Evolutionary conservation across 2,797 vertebrate genomes (phyloP), one percentile per base, ranked within the genome.

Genomic region (Cyclura pinguis): DNA sequence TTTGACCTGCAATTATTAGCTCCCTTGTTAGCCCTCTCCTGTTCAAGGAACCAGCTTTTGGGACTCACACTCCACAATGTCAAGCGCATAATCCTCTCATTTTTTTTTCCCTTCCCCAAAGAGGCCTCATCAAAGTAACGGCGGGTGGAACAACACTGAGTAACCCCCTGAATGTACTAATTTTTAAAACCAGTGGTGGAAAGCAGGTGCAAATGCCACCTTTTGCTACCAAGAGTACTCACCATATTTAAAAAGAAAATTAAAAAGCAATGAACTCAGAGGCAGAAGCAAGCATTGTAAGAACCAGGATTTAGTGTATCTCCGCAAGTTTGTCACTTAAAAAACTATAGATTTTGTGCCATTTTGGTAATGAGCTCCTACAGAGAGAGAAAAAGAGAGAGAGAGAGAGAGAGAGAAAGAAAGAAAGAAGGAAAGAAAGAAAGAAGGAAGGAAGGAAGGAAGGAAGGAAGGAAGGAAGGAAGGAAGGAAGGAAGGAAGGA

Each of bases 311-410:
- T 47, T 47, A 47, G 42, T 47, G 42, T 73, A 35, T 87, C 91
- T 86, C 91, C 91, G 3, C 78, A 88, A 84, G 84, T 83, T 42
- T 94, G 85, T 42, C 90, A 64, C 86, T 89, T 81, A 29, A 32
- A 92, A 92, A 92, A 92, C 84, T 84, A 69, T 89, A 91, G 62
- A 93, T 87, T 14, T 77, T 42, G 84, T 94, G 35, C 72, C 83
- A 85, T 62, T 2, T 91, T 89, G 80, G 62, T 90, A 90, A 93
- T 67, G 82, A 92, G 90, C 82, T 87, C 90, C 90, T 38, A 32
- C 50, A 59, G 84, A 59, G 4, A 59, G 57, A 59, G 16, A 59
- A 0, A 57, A 14, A 55, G 8, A 55, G 12, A 55, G 8, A 55
- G 52, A 55, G 12, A 55, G 52, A 55, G 8, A 55, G 12, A 55